These are phyloP conservation scores for Cacatua alba DNA, from an alignment of 2,113 vertebrate species.

Conservation along the genomic window DNA sequence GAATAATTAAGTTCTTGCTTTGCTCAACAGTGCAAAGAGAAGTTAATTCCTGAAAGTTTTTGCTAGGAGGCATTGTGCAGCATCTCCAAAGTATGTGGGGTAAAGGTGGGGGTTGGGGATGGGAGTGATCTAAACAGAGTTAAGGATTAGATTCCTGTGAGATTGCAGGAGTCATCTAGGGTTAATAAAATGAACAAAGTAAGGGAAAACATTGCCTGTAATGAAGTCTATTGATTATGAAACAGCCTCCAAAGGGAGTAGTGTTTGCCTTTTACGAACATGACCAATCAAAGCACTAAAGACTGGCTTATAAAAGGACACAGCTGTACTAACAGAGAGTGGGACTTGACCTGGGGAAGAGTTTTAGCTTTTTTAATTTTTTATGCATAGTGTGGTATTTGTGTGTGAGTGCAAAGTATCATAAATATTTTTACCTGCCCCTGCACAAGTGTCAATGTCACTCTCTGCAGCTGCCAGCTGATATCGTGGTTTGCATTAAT, in stretches of 20 bases:
- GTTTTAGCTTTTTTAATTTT: background rate
- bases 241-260: constrained; percentile 11
- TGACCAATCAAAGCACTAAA: constrained; percentile 1
- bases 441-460: background rate
- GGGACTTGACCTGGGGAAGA: background rate
- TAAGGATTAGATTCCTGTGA: constrained; percentile 30
- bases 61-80: constrained; percentile 19
- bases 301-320: background rate
- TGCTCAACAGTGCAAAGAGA: constrained; percentile 8
- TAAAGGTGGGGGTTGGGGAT: background rate
- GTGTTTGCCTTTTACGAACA: constrained; percentile 36
- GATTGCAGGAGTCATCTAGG: constrained; percentile 39
- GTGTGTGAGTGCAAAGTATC: background rate
- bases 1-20: background rate
- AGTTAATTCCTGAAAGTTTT: constrained; percentile 40
- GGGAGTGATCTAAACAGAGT: background rate
- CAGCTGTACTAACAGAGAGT: constrained; percentile 39
- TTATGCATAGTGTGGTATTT: background rate
- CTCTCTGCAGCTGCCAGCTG: background rate
- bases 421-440: background rate
- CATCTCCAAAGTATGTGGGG: background rate
- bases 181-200: constrained; percentile 33
- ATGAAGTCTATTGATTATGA: constrained; percentile 50
- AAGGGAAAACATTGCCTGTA: constrained; percentile 35
- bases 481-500: background rate